A percentile compares a stretch with the other conserved stretches of the same genome.
Evolutionary conservation across 1,140 invertebrate species (phyloP).

Genomic region (Tetramorium alpestre): DNA sequence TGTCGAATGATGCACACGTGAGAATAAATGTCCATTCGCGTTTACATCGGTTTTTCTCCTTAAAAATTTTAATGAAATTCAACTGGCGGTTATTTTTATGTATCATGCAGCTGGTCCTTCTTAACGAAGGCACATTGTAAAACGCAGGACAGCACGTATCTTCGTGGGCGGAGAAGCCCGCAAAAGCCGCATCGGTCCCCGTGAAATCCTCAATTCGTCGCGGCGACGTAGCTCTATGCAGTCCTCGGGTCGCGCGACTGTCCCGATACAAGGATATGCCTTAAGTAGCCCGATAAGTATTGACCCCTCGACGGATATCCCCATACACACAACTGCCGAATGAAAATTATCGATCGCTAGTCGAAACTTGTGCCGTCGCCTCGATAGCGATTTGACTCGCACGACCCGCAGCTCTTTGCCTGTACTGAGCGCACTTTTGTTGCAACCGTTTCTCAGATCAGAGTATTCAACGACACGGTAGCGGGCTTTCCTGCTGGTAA

Average conservation of each 20-base stretch:
- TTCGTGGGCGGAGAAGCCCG: slow-evolving; percentile 83
- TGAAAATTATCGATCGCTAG: slow-evolving; percentile 1
- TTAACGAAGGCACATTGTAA: slow-evolving; percentile 85
- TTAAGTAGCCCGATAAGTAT: slow-evolving; percentile 76
- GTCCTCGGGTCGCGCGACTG: slow-evolving; percentile 76
- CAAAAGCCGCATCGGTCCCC: slow-evolving; percentile 84
- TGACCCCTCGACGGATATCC: slow-evolving; percentile 51
- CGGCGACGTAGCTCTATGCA: slow-evolving; percentile 80
- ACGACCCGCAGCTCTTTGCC: slow-evolving; percentile 67
- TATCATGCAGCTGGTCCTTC: slow-evolving; percentile 78
- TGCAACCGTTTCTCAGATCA: slow-evolving; percentile 28
- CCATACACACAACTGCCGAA: background rate
- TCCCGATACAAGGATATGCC: slow-evolving; percentile 70
- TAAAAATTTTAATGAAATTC: slow-evolving; percentile 66
- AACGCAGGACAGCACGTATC: slow-evolving; percentile 75
- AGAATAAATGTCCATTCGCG: slow-evolving; percentile 1
- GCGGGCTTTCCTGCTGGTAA: background rate
- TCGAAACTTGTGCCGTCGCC: slow-evolving; percentile 67
- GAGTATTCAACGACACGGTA: slow-evolving; percentile 34
- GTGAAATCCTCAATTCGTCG: slow-evolving; percentile 85
- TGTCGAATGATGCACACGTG: background rate
- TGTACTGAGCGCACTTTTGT: slow-evolving; percentile 63
- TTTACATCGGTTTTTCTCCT: background rate
- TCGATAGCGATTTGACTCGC: slow-evolving; percentile 72
- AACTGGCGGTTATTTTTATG: slow-evolving; percentile 63